Evolutionary conservation across 2,113 vertebrate genomes (phyloP).

Genomic region (Larimichthys polyactis): DNA sequence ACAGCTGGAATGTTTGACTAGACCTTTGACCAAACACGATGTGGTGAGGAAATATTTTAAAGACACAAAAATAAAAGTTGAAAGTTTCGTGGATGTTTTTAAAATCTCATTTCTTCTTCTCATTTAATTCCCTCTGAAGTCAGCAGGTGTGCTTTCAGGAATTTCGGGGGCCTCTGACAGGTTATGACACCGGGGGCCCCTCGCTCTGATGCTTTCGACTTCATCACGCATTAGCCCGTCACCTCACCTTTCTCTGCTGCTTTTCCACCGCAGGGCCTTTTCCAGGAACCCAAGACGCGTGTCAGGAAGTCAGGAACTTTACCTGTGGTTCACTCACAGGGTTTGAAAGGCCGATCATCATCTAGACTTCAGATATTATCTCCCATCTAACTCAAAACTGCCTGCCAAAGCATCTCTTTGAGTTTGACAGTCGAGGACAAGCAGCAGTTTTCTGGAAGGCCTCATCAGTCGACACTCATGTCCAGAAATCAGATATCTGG

Average conservation of each 20-base stretch:
- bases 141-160: slow-evolving; percentile 45
- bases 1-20: no score
- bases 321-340: background rate
- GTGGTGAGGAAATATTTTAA: background rate
- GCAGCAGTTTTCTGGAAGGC: background rate
- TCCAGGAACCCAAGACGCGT: background rate
- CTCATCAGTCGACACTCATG: background rate
- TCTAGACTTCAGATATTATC: no score
- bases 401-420: no score
- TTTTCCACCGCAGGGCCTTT: background rate
- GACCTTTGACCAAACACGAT: background rate
- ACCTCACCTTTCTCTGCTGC: background rate
- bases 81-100: background rate
- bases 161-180: slow-evolving; percentile 25
- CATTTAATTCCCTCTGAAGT: background rate
- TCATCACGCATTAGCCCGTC: slow-evolving; percentile 16
- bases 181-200: slow-evolving; percentile 35
- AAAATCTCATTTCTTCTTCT: slow-evolving; percentile 17
- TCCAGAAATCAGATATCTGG: background rate
- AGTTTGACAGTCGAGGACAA: background rate
- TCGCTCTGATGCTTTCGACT: background rate
- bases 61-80: background rate
- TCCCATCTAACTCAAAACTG: background rate
- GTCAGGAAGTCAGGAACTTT: background rate
- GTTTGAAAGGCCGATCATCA: no score